Evolutionary conservation across 2,113 vertebrate genomes (phyloP).

Genomic region (Columba livia): DNA sequence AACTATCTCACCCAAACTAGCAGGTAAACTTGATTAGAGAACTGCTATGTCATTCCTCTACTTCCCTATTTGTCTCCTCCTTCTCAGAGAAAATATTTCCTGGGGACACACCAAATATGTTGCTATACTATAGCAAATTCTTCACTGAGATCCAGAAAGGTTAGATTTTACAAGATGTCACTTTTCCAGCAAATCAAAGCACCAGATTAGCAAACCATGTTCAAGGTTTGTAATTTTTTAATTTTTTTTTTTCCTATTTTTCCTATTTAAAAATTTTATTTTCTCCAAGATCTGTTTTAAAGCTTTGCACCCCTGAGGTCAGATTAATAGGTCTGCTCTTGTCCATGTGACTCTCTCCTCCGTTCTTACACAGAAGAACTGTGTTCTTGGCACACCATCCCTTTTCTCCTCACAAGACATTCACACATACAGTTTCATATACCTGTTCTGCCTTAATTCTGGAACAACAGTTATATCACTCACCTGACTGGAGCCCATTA

Average conservation of each 20-base stretch:
- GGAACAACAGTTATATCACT: neutral
- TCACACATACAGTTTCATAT: neutral
- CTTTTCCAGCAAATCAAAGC: neutral
- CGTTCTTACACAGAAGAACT: neutral
- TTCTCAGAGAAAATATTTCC: neutral
- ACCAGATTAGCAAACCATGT: neutral
- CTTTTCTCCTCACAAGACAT: neutral
- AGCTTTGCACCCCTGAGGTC: neutral
- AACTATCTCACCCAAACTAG: neutral
- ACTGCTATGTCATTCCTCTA: neutral
- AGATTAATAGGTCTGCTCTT: neutral
- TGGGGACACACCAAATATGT: neutral
- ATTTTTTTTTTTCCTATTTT: neutral
- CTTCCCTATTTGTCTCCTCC: neutral
- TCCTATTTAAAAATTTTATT: neutral
- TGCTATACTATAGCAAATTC: neutral
- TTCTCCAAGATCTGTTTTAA: neutral
- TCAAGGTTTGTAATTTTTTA: neutral
- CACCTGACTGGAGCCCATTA: neutral
- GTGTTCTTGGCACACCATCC: neutral
- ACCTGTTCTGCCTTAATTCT: neutral
- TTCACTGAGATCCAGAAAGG: neutral
- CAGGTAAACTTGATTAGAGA: neutral
- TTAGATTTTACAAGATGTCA: neutral
- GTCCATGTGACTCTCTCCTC: fast-evolving